Base-by-base conservation (phyloP, 2,797 vertebrate genomes). In the Schizopygopsis pylzovi region DNA sequence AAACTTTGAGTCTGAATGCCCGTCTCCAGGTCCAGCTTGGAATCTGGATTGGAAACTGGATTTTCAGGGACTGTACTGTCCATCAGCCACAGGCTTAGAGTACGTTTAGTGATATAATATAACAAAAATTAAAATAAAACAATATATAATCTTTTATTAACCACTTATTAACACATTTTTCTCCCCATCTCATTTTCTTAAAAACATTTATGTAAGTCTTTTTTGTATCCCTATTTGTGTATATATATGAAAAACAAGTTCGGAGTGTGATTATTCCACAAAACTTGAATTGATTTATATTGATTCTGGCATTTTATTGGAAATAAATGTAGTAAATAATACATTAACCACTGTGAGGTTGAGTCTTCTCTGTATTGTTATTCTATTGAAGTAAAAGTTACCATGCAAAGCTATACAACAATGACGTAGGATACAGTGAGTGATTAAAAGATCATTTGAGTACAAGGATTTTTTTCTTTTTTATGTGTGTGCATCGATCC, bases 401-500 rank as follows among this genome's bases (percentile, higher is more conserved):
- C 37, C 3, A 18, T 18, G 5, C 37, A 71, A 25, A 56, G n/a
- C 20, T 81, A 13, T 47, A 33, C 1, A 7, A 10, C 4, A 1
- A 49, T 10, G 22, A 16, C 11, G 49, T 28, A 80, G 5, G 43
- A 80, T 49, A 65, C 28, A 39, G 12, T 1, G 28, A 56, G 71
- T 25, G 20, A 59, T 72, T 82, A 59, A 43, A 59, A 45, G 4
- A 45, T 59, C 1, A 39, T 70, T 18, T 28, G 56, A 61, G 22
- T 18, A 61, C 49, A 76, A 54, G 1, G 3, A 39, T 61, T 81
- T 59, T 83, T 20, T 37, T 70, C n/a, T n/a, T 61, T 63, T 13
- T n/a, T 59, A 10, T 25, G 11, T 84, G n/a, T 67, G 13, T 6
- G 81, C 28, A 43, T 28, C 73, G 82, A 76, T 80, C 82, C 80